Evolutionary conservation across 2,888 invertebrate species (phyloP).

Genomic region (Antheraea yamamai): DNA sequence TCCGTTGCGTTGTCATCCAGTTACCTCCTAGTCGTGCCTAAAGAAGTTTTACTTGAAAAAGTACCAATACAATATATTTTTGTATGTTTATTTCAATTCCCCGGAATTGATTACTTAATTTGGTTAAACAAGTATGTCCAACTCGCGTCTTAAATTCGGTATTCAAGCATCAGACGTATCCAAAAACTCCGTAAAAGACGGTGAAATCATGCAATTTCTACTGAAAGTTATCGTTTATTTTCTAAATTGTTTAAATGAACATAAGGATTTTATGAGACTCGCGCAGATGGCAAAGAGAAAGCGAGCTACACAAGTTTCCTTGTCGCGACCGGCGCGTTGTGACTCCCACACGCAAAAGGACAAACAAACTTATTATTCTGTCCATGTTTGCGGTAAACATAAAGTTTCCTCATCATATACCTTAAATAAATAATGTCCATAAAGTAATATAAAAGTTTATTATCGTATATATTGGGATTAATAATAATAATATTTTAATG

Average conservation of each 20-base stretch:
- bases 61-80: too few relatives aligned
- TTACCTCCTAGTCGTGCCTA: too few relatives aligned
- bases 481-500: too few relatives aligned
- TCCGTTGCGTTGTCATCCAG: too few relatives aligned
- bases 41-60: too few relatives aligned
- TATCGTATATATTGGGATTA: background rate
- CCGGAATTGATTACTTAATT: background rate
- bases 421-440: background rate
- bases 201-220: slow-evolving; percentile 3
- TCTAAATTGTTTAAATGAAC: background rate
- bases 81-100: background rate
- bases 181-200: background rate
- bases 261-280: background rate
- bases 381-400: background rate
- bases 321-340: background rate
- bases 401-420: background rate
- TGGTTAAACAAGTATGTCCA: background rate
- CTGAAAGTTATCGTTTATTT: slow-evolving; percentile 5
- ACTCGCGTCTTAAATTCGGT: background rate
- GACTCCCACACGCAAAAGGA: background rate
- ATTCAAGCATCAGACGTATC: background rate
- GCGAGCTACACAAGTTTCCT: slow-evolving; percentile 3
- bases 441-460: background rate
- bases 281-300: slow-evolving; percentile 10
- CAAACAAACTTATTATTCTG: background rate